phyloP scores from a whole-genome alignment of 2,113 vertebrate species.

The Nanger granti region DNA sequence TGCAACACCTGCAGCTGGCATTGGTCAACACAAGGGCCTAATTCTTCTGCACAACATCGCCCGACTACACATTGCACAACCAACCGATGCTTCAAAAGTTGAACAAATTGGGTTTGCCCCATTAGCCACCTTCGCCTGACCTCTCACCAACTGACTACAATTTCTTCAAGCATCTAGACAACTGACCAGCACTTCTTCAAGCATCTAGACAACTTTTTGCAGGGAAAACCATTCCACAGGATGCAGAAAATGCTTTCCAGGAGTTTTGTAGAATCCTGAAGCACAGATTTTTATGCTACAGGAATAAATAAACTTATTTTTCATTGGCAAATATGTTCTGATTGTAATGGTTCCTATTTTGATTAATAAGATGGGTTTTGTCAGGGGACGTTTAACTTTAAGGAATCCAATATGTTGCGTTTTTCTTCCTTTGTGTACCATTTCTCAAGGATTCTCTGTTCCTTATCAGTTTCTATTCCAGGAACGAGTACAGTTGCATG shows the following conservation, averaged over 20 bases:
- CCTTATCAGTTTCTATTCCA: no score
- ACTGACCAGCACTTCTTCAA: neutral
- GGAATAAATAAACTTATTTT: neutral
- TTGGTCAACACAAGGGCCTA: neutral
- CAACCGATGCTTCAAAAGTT: neutral
- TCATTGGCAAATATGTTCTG: neutral
- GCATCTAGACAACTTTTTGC: neutral
- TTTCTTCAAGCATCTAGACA: neutral
- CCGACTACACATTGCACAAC: neutral
- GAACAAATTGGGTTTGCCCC: neutral
- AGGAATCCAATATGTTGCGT: no score
- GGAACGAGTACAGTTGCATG: fast-evolving
- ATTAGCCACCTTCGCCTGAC: neutral
- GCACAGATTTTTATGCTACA: neutral
- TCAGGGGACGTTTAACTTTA: no score
- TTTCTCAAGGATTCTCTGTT: no score
- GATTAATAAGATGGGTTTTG: neutral
- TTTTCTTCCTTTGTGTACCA: no score
- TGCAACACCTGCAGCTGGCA: neutral
- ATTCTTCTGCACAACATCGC: fast-evolving
- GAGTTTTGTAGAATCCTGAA: neutral
- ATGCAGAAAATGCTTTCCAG: neutral
- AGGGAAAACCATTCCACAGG: neutral
- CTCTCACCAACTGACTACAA: neutral
- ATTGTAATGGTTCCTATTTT: neutral